Evolutionary conservation across 2,113 vertebrate species (phyloP), one percentile per base, ranked within the genome.

Genomic region (Ellobius talpinus): DNA sequence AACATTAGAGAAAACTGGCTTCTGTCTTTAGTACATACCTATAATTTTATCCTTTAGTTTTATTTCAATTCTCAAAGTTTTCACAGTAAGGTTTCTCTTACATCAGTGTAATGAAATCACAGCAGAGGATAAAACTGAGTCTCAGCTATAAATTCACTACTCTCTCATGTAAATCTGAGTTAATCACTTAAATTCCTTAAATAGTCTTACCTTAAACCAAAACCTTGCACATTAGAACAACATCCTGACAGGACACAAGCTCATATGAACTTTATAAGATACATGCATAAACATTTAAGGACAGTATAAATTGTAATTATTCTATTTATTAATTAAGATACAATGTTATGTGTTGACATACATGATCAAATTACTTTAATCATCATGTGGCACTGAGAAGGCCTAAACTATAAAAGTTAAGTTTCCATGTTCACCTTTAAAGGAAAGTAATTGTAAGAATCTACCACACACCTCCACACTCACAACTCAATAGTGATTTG

Each of bases 161-260:
- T 31, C 7, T 77, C 26, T 79, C 78, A 45, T 73, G 84, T 19
- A 89, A 94, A 94, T 7, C 74, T 91, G 7, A 87, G 29, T 81
- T 88, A 95, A n/a, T 82, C 36, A 91, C 10, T 91, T 89, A 78
- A 94, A 78, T 12, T 88, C 13, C 86, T 21, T 50, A 86, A 96
- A 58, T 9, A 26, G 63, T 85, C 84, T 81, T 90, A 52, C n/a
- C 33, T 29, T 95, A 13, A 92, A 66, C 4, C 5, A 24, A 85
- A 87, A 81, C 4, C 33, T 33, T 76, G 29, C 33, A 78, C n/a
- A 84, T 61, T 82, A 72, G 70, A 95, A 50, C 8, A 85, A 52
- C 11, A 47, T 82, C 36, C 86, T 81, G 31, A 74, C 12, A 74
- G n/a, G 55, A 88, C 96, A 92, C 2, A 87, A n/a, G 2, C 23